phyloP scores from a whole-genome alignment of 2,797 vertebrate genomes.

The Cephalopachus bancanus region DNA sequence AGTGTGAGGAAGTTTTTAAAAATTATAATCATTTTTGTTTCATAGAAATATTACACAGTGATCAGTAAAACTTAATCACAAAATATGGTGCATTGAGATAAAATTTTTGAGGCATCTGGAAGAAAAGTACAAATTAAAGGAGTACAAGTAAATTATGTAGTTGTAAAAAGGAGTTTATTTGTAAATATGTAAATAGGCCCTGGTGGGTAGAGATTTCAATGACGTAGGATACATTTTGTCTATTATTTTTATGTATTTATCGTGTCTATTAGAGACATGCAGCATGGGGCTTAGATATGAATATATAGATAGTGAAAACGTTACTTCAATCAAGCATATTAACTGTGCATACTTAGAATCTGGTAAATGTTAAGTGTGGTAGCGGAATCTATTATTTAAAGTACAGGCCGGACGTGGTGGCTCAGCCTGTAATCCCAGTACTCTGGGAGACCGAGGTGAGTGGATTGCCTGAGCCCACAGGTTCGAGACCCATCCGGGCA shows the following conservation, averaged over 20 bases:
- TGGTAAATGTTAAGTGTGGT: not conserved
- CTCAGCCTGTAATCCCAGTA: no score
- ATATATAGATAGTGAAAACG: not conserved
- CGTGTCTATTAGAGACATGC: not conserved
- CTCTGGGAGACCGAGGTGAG: no score
- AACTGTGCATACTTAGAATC: not conserved
- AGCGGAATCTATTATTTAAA: not conserved
- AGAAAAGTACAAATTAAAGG: slow-evolving; percentile 32
- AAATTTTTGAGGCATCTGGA: not conserved
- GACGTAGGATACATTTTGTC: not conserved
- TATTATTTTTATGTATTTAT: not conserved
- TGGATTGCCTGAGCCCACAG: no score
- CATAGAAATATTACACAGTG: not conserved
- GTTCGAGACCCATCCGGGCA: no score
- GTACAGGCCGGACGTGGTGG: no score
- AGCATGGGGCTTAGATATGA: not conserved
- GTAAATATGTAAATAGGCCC: slow-evolving; percentile 20
- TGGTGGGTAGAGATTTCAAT: not conserved
- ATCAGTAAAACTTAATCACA: not conserved
- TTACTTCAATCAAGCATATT: not conserved
- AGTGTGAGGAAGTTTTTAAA: not conserved
- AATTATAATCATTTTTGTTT: not conserved
- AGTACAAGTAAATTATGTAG: not conserved
- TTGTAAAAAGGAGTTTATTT: not conserved
- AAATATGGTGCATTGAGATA: slow-evolving; percentile 27